Evolutionary conservation across 2,113 vertebrate genomes (phyloP).

Genomic region (Butastur rufipennis): DNA sequence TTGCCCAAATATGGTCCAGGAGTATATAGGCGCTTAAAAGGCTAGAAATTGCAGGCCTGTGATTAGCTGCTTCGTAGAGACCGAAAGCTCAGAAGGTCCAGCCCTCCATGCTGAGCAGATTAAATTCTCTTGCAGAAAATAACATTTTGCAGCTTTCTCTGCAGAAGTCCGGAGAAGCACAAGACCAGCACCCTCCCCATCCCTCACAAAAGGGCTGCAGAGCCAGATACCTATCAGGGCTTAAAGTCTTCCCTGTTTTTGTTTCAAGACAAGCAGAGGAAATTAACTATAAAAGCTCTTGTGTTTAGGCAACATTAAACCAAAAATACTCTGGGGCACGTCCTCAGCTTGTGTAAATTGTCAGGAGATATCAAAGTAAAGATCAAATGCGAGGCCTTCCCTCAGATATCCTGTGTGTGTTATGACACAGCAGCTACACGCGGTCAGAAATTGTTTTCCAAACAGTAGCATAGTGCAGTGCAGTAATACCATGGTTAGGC

Average conservation of each 20-base stretch:
- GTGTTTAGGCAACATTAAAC: neutral
- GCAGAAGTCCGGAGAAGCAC: neutral
- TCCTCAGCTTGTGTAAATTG: neutral
- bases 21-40: neutral
- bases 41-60: neutral
- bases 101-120: rapidly evolving
- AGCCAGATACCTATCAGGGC: neutral
- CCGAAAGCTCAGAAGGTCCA: rapidly evolving
- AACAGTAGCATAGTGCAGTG: neutral
- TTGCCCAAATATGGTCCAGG: conserved; percentile 26
- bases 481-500: neutral
- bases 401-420: neutral
- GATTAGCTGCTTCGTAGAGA: rapidly evolving
- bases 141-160: neutral
- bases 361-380: neutral
- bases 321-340: neutral
- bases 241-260: neutral
- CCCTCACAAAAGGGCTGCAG: neutral
- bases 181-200: neutral
- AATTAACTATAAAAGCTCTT: neutral
- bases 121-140: rapidly evolving
- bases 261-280: neutral
- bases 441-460: neutral
- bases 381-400: neutral
- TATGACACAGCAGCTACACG: neutral